phyloP scores from a whole-genome alignment of 2,888 invertebrate species.

The Podotricha telesiphe region DNA sequence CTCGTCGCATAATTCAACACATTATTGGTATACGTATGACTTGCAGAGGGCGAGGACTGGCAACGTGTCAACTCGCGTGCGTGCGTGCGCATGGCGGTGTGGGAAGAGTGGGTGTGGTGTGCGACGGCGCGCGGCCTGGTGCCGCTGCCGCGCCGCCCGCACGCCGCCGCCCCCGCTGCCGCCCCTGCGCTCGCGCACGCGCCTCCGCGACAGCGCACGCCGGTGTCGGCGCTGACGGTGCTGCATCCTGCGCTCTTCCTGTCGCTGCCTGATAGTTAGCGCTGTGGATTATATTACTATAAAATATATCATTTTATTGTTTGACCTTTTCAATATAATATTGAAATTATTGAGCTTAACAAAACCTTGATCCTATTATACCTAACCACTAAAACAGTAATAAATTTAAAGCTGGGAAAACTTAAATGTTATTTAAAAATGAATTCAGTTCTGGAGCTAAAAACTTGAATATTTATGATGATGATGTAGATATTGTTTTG shows the following conservation, averaged over 20 bases:
- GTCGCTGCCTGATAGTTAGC: slow-evolving; percentile 46
- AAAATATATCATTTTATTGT: too few species aligned
- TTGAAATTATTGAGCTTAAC: too few species aligned
- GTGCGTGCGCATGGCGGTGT: slow-evolving; percentile 60
- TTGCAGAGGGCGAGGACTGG: slow-evolving; percentile 37
- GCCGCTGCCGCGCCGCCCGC: slow-evolving; percentile 57
- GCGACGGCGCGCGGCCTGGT: slow-evolving; percentile 60
- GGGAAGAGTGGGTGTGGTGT: slow-evolving; percentile 74
- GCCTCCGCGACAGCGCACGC: slow-evolving; percentile 48
- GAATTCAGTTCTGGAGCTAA: too few species aligned
- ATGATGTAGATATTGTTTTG: too few species aligned
- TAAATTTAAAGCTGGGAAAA: too few species aligned
- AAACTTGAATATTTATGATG: too few species aligned
- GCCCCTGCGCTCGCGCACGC: slow-evolving; percentile 38
- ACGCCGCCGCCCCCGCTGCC: slow-evolving; percentile 53
- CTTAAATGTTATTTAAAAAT: too few species aligned
- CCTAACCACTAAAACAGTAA: too few species aligned
- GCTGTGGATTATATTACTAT: not conserved
- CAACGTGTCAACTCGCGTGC: slow-evolving; percentile 47
- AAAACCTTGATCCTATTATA: too few species aligned
- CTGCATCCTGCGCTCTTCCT: slow-evolving; percentile 55
- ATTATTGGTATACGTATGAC: too few species aligned
- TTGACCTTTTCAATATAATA: too few species aligned
- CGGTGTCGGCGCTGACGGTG: slow-evolving; percentile 52
- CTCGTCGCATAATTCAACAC: too few species aligned